Evolutionary conservation across 2,113 vertebrate genomes (phyloP), one percentile per base, ranked within the genome.

Genomic region (Centropus bengalensis): DNA sequence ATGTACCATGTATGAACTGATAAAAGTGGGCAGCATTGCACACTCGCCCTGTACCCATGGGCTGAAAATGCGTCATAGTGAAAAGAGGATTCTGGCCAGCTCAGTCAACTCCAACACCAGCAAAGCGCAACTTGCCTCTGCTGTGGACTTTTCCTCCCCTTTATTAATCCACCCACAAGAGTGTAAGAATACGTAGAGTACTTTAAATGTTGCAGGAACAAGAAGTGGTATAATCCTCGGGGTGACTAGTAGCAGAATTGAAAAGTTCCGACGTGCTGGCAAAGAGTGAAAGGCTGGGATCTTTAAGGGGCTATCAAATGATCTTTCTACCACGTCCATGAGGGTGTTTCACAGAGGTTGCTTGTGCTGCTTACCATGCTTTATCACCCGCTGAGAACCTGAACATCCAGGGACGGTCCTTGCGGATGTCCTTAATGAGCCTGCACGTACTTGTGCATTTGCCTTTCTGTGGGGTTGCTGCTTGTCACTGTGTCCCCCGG

Each of bases 351-450:
- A 2, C 66, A 55, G 85, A 83, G 85, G 59, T 77, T 74, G 81
- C 21, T 55, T 91, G 63, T 81, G 64, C 86, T 88, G 38, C 71
- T 96, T 95, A 73, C 68, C 40, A 22, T 84, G 86, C 49, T 92
- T 88, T 91, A 80, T 91, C 95, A 52, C 83, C 86, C 3, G 10
- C 59, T 81, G 90, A 89, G 81, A 92, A 76, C 63, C 33, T 71
- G 82, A 92, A 73, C 42, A 30, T 70, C 79, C 81, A 77, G 63
- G 69, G 58, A 89, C 0, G 32, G 64, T 91, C 84, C 88, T 94
- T 86, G 70, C 78, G 87, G 55, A 70, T 94, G 89, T 88, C 85
- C 86, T 82, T 97, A 97, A 96, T 96, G 79, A 96, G 91, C 71
- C 73, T 56, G 40, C 74, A 63, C 55, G 93, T 93, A 93, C 33